A percentile compares a stretch with the other conserved stretches of the same genome.
Conservation (phyloP, 1,140 invertebrate species). For the Neodiprion fabricii region DNA sequence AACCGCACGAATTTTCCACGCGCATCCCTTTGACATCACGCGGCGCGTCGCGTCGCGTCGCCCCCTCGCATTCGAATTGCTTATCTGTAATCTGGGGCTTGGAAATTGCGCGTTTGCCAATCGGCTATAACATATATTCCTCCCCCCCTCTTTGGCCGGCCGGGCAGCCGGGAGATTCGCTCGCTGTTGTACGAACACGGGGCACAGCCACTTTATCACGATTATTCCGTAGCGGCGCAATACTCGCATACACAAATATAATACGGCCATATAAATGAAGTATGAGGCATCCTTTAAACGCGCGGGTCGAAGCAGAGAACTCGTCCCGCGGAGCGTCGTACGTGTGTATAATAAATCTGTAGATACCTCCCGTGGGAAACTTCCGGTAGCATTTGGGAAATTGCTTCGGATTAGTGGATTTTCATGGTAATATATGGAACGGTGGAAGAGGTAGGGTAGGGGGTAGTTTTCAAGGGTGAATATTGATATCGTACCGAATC, state of each 20-base stretch:
- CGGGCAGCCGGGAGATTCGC: slow-evolving; percentile 23
- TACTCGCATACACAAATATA: background rate
- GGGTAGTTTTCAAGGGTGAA: slow-evolving; percentile 1
- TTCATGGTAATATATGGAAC: slow-evolving; percentile 46
- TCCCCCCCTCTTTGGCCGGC: slow-evolving; percentile 26
- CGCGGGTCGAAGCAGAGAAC: too few species aligned
- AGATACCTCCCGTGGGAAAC: slow-evolving; percentile 38
- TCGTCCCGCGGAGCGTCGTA: background rate
- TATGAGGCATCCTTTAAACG: background rate
- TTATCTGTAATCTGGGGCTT: slow-evolving; percentile 53
- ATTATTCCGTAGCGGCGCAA: background rate
- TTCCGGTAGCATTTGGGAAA: slow-evolving; percentile 35
- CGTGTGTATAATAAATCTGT: slow-evolving; percentile 45
- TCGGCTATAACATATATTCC: background rate
- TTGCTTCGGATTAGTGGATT: slow-evolving; percentile 47
- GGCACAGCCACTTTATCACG: background rate
- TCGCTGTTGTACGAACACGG: background rate
- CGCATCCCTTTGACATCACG: slow-evolving; percentile 2
- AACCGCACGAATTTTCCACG: background rate
- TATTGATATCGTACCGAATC: background rate
- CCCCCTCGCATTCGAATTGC: background rate
- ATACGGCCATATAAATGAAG: background rate
- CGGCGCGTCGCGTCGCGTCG: background rate
- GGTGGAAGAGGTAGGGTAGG: too few species aligned
- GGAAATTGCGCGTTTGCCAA: slow-evolving; percentile 39